phyloP scores from a whole-genome alignment of 2,888 invertebrate genomes.

The Gnatocerus cornutus region DNA sequence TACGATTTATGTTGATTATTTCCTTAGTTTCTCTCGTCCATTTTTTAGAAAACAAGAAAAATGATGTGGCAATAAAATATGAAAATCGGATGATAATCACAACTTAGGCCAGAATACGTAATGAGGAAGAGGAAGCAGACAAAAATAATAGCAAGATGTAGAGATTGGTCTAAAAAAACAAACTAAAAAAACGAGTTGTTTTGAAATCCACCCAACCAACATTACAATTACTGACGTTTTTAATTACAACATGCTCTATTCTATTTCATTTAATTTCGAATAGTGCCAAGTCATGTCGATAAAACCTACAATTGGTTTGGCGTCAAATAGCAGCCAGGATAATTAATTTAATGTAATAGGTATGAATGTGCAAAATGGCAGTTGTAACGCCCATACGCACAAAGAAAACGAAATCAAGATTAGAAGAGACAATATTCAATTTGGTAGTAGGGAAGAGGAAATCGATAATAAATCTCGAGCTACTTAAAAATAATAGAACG shows the following conservation, averaged over 20 bases:
- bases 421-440: slow-evolving; percentile 53
- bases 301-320: slow-evolving; percentile 23
- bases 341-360: slow-evolving; percentile 43
- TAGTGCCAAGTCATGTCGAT: slow-evolving; percentile 39
- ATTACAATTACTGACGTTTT: slow-evolving; percentile 22
- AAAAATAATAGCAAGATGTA: slow-evolving; percentile 28
- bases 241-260: slow-evolving; percentile 23
- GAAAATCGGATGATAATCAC: slow-evolving; percentile 8
- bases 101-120: slow-evolving; percentile 23
- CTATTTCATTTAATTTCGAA: slow-evolving; percentile 33
- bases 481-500: slow-evolving; percentile 61
- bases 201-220: not conserved
- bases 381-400: slow-evolving; percentile 22
- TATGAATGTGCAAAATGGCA: slow-evolving; percentile 38
- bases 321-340: slow-evolving; percentile 19
- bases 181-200: slow-evolving; percentile 3
- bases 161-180: slow-evolving; percentile 30
- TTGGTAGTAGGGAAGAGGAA: slow-evolving; percentile 58
- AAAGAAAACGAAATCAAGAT: slow-evolving; percentile 37
- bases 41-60: slow-evolving; percentile 7
- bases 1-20: too few relatives aligned
- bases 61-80: slow-evolving; percentile 18
- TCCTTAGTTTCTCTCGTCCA: too few relatives aligned
- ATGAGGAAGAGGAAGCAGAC: slow-evolving; percentile 28
- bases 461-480: slow-evolving; percentile 64